phyloP scores from a whole-genome alignment of 1,140 invertebrate genomes.

The Bicyclus anynana region DNA sequence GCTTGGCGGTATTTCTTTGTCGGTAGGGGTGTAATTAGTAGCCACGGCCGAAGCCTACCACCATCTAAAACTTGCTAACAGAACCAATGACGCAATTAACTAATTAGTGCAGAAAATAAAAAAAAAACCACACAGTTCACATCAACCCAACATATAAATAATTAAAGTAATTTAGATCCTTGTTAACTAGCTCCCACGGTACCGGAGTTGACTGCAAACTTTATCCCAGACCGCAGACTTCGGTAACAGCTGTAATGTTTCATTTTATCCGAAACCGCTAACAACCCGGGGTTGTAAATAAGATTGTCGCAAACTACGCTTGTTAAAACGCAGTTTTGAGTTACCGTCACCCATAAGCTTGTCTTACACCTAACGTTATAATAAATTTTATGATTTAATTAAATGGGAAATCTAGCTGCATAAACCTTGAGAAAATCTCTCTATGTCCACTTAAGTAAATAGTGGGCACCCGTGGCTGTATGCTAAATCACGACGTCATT shows the following conservation, averaged over 20 bases:
- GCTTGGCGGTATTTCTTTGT: no score
- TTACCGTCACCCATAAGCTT: constrained; percentile 9
- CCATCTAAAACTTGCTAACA: no score
- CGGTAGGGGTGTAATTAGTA: no score
- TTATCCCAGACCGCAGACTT: constrained; percentile 4
- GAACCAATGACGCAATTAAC: neutral
- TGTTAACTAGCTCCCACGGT: constrained; percentile 5
- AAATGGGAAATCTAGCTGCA: no score
- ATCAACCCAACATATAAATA: constrained; percentile 4
- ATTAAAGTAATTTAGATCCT: constrained; percentile 7
- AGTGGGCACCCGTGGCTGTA: no score
- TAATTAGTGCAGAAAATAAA: constrained; percentile 46
- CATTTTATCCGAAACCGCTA: constrained; percentile 13
- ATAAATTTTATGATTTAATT: no score
- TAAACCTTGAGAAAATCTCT: no score
- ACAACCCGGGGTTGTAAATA: constrained; percentile 4
- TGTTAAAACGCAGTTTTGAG: constrained; percentile 21
- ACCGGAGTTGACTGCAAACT: neutral
- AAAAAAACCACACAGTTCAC: constrained; percentile 40
- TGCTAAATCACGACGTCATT: no score
- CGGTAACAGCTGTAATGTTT: constrained; percentile 13
- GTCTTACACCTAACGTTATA: neutral
- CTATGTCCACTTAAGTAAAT: no score
- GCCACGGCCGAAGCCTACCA: no score
- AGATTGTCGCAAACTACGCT: constrained; percentile 10